A percentile compares a stretch with the other conserved stretches of the same genome.
phyloP scores from a whole-genome alignment of 2,888 invertebrate genomes.

The Leptinotarsa haldemani region DNA sequence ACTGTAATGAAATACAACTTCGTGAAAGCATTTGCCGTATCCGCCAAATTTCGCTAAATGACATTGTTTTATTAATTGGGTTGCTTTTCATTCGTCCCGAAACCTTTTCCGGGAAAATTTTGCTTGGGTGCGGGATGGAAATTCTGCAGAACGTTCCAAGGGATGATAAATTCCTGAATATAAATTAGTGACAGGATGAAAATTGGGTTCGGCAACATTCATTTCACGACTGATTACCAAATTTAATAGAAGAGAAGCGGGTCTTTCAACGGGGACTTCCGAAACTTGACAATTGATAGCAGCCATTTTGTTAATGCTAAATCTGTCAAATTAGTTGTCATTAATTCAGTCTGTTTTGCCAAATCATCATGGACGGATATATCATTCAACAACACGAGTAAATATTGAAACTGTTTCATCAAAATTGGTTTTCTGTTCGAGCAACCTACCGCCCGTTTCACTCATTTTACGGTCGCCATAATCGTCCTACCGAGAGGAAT shows the following conservation, averaged over 20 bases:
- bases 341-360: no score
- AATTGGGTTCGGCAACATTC: background rate
- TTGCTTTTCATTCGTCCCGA: background rate
- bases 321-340: no score
- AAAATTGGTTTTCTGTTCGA: no score
- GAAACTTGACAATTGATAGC: no score
- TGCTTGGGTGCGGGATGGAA: background rate
- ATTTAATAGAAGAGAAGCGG: background rate
- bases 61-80: slow-evolving; percentile 2
- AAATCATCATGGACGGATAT: no score
- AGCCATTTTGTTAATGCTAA: no score
- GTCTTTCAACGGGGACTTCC: no score
- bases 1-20: background rate
- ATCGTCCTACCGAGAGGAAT: no score
- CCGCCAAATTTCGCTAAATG: background rate
- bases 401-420: no score
- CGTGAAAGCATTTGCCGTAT: background rate
- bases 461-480: no score
- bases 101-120: background rate
- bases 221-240: background rate
- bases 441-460: no score
- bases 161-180: slow-evolving; percentile 8
- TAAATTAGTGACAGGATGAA: background rate
- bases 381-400: no score
- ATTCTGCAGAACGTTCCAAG: background rate